A percentile compares a stretch with the other conserved stretches of the same genome.
These are phyloP conservation scores for Heliconius ismenius DNA, from an alignment of 2,888 invertebrate genomes.

Conservation along the genomic window DNA sequence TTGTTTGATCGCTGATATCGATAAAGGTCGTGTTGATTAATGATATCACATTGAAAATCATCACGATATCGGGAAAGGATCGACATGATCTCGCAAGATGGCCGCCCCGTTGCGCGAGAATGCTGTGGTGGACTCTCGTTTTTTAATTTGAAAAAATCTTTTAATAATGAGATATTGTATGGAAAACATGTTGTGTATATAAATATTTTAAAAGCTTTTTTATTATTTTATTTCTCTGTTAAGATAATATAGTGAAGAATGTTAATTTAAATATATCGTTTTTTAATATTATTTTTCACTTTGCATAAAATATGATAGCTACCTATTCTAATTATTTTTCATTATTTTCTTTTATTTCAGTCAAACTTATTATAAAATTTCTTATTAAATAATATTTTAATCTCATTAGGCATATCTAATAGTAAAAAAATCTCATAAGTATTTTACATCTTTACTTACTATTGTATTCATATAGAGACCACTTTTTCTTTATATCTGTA, in stretches of 20 bases:
- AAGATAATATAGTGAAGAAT: not conserved
- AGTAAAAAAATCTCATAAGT: not conserved
- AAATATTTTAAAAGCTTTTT: too few species aligned
- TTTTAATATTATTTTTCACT: too few species aligned
- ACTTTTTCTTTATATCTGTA: not conserved
- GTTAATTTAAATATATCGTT: not conserved
- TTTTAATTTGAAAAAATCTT: slow-evolving; percentile 16
- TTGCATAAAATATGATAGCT: too few species aligned
- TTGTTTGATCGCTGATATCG: slow-evolving; percentile 73
- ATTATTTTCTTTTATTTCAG: too few species aligned
- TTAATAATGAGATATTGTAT: slow-evolving; percentile 4
- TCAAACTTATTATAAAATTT: not conserved
- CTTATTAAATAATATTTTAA: not conserved
- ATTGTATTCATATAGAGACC: not conserved
- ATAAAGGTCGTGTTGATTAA: slow-evolving; percentile 75
- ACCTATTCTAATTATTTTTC: too few species aligned
- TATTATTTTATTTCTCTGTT: not conserved
- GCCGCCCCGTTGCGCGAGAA: slow-evolving; percentile 70
- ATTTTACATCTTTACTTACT: not conserved
- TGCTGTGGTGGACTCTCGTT: slow-evolving; percentile 42
- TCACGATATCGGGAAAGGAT: slow-evolving; percentile 58
- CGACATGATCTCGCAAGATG: slow-evolving; percentile 72
- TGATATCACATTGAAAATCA: slow-evolving; percentile 70
- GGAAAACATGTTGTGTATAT: too few species aligned
- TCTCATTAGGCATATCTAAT: not conserved